These are phyloP conservation scores for Neodiprion lecontei DNA, from an alignment of 1,140 invertebrate species.

Conservation along the genomic window DNA sequence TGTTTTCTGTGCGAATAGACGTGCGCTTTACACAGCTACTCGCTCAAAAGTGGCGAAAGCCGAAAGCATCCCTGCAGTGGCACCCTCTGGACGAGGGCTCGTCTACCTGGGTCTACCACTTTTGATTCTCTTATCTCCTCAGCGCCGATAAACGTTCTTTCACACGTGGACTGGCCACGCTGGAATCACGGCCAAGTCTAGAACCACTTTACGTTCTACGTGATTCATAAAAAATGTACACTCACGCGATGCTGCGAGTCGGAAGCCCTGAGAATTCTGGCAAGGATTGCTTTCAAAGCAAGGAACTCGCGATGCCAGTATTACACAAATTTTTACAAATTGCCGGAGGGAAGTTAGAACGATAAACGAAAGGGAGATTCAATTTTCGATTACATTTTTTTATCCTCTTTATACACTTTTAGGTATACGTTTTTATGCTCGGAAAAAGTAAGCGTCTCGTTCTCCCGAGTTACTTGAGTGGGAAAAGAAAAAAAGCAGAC, in stretches of 20 bases:
- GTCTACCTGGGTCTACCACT: constrained; percentile 16
- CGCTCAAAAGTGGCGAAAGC: neutral
- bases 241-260: constrained; percentile 13
- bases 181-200: constrained; percentile 49
- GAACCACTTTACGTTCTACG: constrained; percentile 43
- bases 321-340: too few relatives aligned
- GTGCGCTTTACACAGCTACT: neutral
- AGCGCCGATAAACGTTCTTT: constrained; percentile 27
- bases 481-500: too few relatives aligned
- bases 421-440: too few relatives aligned
- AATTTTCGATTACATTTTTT: too few relatives aligned
- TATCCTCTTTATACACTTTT: too few relatives aligned
- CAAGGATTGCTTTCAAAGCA: too few relatives aligned
- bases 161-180: constrained; percentile 29
- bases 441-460: too few relatives aligned
- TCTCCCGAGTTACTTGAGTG: too few relatives aligned
- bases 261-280: too few relatives aligned
- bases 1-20: neutral
- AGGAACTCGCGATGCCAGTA: too few relatives aligned
- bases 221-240: constrained; percentile 54
- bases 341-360: too few relatives aligned
- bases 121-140: constrained; percentile 19
- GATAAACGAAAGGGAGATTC: too few relatives aligned
- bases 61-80: neutral
- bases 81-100: neutral